These are phyloP conservation scores for Crossaster papposus DNA, from an alignment of 53 echinoderm and acorn worm genomes.

Conservation along the genomic window DNA sequence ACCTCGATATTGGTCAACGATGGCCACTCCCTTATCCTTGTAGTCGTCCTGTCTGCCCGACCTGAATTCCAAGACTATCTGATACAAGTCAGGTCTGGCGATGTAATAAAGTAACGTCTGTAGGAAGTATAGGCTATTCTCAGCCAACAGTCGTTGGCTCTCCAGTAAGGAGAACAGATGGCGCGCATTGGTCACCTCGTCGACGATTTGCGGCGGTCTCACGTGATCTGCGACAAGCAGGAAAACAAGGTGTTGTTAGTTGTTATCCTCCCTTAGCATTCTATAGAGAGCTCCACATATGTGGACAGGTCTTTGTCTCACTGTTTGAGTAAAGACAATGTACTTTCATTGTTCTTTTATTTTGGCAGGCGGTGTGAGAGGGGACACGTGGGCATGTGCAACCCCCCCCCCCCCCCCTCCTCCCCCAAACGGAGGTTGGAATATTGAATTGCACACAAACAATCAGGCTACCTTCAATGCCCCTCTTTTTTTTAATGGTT, in stretches of 20 bases:
- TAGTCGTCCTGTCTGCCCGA: slow-evolving; percentile 68
- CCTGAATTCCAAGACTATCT: slow-evolving; percentile 79
- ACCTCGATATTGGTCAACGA: slow-evolving; percentile 73
- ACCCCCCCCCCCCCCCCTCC: too few species aligned
- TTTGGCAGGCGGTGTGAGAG: too few species aligned
- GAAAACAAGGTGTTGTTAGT: neutral
- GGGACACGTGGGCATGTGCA: too few species aligned
- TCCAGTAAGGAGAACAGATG: slow-evolving; percentile 74
- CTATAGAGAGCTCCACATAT: too few species aligned
- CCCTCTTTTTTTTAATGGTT: too few species aligned
- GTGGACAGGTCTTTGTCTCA: too few species aligned
- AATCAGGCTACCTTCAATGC: too few species aligned
- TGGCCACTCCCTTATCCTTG: slow-evolving; percentile 69
- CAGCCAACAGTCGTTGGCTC: slow-evolving; percentile 76
- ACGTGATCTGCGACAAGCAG: slow-evolving; percentile 69
- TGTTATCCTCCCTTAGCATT: too few species aligned
- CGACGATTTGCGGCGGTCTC: slow-evolving; percentile 72
- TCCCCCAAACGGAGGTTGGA: too few species aligned
- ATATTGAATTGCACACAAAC: too few species aligned
- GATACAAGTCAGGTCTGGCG: slow-evolving; percentile 84
- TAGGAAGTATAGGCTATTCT: slow-evolving; percentile 87
- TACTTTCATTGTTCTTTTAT: too few species aligned
- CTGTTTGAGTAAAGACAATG: too few species aligned
- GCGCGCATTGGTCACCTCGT: slow-evolving; percentile 63
- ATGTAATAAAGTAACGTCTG: slow-evolving; percentile 89